These are phyloP conservation scores for Amblyraja radiata DNA, from an alignment of 2,797 vertebrate species.

Conservation along the genomic window DNA sequence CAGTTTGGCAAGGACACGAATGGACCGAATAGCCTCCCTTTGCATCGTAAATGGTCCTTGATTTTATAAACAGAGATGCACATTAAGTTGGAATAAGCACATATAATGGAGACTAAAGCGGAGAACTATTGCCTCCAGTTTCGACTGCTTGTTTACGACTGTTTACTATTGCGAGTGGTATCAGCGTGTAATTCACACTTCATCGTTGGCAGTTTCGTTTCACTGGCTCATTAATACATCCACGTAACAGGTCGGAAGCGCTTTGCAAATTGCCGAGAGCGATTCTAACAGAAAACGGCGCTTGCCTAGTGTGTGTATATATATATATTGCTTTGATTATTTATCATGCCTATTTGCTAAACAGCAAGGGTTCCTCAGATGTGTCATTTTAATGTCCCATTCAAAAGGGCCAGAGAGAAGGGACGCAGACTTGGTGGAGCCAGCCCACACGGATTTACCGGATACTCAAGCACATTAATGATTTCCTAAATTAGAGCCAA, in stretches of 20 bases:
- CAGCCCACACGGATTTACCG: constrained; percentile 46
- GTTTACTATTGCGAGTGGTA: neutral
- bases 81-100: neutral
- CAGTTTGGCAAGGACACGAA: too few relatives aligned
- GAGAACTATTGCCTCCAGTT: neutral
- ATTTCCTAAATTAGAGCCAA: constrained; percentile 52
- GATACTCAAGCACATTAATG: constrained; percentile 51
- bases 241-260: neutral
- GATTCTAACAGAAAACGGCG: neutral
- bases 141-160: neutral
- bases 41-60: too few relatives aligned
- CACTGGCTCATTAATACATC: neutral
- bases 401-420: constrained; percentile 15
- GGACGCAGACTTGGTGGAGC: constrained; percentile 57
- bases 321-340: constrained; percentile 32
- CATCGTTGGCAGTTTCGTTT: neutral
- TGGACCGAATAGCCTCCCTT: too few relatives aligned
- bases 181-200: neutral
- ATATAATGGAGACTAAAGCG: neutral
- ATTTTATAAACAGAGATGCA: too few relatives aligned
- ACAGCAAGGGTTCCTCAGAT: constrained; percentile 24
- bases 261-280: constrained; percentile 26
- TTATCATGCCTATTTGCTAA: constrained; percentile 29
- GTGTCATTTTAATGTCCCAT: constrained; percentile 22
- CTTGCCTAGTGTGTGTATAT: constrained; percentile 19